A percentile compares a stretch with the other conserved stretches of the same genome.
Evolutionary conservation across 1,140 invertebrate genomes (phyloP).

Genomic region (Musca vetustissima): DNA sequence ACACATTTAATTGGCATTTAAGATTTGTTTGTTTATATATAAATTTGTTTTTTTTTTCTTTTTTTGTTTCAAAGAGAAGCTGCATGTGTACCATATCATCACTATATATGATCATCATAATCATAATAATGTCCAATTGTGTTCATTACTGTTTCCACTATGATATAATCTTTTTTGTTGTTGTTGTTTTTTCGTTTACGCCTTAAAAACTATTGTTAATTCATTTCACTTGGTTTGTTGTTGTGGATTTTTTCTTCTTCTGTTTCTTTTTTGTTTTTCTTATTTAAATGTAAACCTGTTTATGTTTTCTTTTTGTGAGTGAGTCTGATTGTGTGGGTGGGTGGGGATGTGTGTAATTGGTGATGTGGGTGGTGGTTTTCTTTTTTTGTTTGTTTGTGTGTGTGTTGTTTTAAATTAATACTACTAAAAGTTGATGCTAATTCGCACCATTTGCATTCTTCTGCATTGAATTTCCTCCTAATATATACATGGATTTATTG

Average conservation of each 20-base stretch:
- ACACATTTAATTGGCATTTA: slow-evolving; percentile 19
- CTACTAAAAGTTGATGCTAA: slow-evolving; percentile 33
- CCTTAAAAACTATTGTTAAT: slow-evolving; percentile 8
- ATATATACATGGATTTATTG: slow-evolving; percentile 50
- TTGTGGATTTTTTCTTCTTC: neutral
- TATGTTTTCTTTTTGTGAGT: too few relatives aligned
- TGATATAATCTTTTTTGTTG: slow-evolving; percentile 2
- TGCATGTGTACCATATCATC: neutral
- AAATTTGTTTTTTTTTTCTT: neutral
- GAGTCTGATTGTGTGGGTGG: too few relatives aligned
- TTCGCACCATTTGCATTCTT: slow-evolving; percentile 52
- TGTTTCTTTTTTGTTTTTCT: too few relatives aligned
- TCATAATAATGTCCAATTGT: neutral
- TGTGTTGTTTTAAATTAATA: slow-evolving; percentile 10
- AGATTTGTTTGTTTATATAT: slow-evolving; percentile 8
- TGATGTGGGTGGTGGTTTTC: too few relatives aligned
- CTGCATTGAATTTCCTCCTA: slow-evolving; percentile 47
- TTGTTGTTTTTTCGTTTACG: slow-evolving; percentile 5
- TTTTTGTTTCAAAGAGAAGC: neutral
- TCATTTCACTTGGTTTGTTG: too few relatives aligned
- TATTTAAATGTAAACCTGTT: too few relatives aligned
- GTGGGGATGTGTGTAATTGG: too few relatives aligned
- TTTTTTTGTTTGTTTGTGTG: neutral
- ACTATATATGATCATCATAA: too few relatives aligned
- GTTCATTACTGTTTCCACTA: neutral